Evolutionary conservation across 2,888 invertebrate genomes (phyloP), one percentile per base, ranked within the genome.

Genomic region (Geotrupes spiniger): DNA sequence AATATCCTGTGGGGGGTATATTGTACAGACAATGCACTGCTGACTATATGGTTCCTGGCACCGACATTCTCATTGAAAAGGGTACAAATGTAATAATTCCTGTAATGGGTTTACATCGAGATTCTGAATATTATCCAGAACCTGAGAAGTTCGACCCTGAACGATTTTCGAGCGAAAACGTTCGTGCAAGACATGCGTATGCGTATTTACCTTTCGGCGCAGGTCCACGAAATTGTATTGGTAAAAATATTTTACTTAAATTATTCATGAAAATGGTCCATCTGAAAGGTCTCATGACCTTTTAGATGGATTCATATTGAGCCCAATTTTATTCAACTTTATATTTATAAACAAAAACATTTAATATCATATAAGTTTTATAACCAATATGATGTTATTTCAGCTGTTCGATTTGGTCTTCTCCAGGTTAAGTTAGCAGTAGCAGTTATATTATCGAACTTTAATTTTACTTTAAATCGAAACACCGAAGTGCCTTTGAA

Each of bases 101-200:
- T 1, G 74, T 78, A 42, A 75, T 76, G 57, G 79, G 76, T 1
- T 60, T 83, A 37, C 83, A 83, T 52, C 74, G 76, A 52, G 81
- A 82, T 64, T 75, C 78, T 1, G 71, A 77, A 47, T 75, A 76
- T 63, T 82, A 75, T 60, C 77, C 79, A 0, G 69, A 79, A 17
- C 82, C 82, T 0, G 75, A 78, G 26, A 59, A 55, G 21, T 83
- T 82, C 59, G 72, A 78, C 61, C 83, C 82, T 0, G 78, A 81
- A 45, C 69, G 82, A 54, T 82, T 82, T 62, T 70, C 67, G 33
- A 75, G 76, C n/a, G 72, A 74, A 49, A 75, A 74, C 43, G 74
- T 70, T 53, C 63, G 63, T 10, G 67, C 69, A 49, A 69, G 76
- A 10, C 71, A 71, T 52, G 74, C 75, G 15, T 75, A 73, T 50